Evolutionary conservation across 2,113 vertebrate genomes (phyloP).

Genomic region (Gasterosteus aculeatus): DNA sequence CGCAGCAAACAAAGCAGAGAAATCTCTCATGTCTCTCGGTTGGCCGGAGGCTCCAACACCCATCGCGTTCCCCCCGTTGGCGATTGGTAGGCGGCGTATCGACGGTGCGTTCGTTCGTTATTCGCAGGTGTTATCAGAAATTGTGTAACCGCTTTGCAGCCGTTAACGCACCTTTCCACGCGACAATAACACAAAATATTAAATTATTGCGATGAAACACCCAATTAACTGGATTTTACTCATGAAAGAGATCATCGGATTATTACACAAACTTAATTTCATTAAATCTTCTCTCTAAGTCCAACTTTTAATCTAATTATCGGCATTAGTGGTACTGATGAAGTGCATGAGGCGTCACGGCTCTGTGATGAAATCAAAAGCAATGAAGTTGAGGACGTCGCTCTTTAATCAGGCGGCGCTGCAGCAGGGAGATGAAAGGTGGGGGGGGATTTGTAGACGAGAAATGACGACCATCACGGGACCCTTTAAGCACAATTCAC

Average conservation of each 20-base stretch:
- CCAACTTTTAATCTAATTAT: slow-evolving; percentile 6
- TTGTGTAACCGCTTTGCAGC: neutral
- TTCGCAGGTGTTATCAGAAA: neutral
- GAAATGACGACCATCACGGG: too few relatives aligned
- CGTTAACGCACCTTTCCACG: neutral
- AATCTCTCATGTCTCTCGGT: too few relatives aligned
- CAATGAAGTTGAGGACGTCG: neutral
- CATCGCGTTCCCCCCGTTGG: too few relatives aligned
- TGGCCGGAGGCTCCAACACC: too few relatives aligned
- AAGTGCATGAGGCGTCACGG: neutral
- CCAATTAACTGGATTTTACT: neutral
- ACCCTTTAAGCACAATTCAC: too few relatives aligned
- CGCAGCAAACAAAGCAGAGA: neutral
- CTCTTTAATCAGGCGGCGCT: neutral
- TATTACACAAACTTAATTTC: neutral
- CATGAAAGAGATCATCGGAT: neutral
- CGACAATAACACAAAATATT: slow-evolving; percentile 4
- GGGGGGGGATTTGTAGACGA: neutral
- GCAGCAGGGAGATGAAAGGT: neutral
- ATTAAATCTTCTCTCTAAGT: neutral
- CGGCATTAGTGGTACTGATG: neutral
- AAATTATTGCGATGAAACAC: neutral
- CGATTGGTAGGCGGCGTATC: too few relatives aligned
- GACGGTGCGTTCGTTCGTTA: neutral
- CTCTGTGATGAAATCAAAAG: neutral